These are phyloP conservation scores for Lissocephala sabroskyi DNA, from an alignment of 2,888 invertebrate genomes.

Conservation along the genomic window DNA sequence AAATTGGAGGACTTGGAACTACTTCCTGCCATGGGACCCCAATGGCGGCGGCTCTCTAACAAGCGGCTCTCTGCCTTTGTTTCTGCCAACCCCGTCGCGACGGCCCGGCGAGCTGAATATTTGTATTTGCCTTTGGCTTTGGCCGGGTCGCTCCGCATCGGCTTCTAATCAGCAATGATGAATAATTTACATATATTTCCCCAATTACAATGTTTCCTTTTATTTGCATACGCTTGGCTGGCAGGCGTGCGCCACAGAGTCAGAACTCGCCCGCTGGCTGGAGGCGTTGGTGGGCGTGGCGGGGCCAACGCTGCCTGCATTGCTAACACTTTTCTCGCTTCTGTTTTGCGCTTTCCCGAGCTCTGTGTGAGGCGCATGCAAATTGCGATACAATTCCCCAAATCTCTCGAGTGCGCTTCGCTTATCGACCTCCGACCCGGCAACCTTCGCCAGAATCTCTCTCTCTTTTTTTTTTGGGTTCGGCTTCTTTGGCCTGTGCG, in stretches of 20 bases:
- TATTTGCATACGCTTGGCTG: conserved; percentile 43
- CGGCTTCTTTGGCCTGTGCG: too few species aligned
- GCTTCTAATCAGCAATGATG: conserved; percentile 71
- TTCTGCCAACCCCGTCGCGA: conserved; percentile 3
- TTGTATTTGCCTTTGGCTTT: conserved; percentile 24
- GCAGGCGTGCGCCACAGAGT: background rate
- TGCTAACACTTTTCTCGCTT: conserved; percentile 46
- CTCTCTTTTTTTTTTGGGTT: too few species aligned
- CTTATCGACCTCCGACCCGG: conserved; percentile 20
- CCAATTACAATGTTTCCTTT: conserved; percentile 64
- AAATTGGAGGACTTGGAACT: conserved; percentile 33
- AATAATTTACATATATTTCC: conserved; percentile 71
- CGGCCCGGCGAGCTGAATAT: background rate
- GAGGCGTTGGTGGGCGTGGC: background rate
- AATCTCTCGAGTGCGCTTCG: conserved; percentile 56
- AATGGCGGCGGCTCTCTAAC: conserved; percentile 47
- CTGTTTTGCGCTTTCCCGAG: conserved; percentile 7
- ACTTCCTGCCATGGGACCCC: conserved; percentile 46
- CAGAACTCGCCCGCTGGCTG: too few species aligned
- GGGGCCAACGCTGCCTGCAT: conserved; percentile 8
- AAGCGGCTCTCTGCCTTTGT: conserved; percentile 32
- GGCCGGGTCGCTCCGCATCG: conserved; percentile 24
- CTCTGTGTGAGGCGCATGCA: conserved; percentile 43
- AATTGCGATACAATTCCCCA: conserved; percentile 63
- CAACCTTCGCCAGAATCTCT: too few species aligned